These are phyloP conservation scores for Zaprionus lineosus DNA, from an alignment of 2,888 invertebrate genomes.

Conservation along the genomic window DNA sequence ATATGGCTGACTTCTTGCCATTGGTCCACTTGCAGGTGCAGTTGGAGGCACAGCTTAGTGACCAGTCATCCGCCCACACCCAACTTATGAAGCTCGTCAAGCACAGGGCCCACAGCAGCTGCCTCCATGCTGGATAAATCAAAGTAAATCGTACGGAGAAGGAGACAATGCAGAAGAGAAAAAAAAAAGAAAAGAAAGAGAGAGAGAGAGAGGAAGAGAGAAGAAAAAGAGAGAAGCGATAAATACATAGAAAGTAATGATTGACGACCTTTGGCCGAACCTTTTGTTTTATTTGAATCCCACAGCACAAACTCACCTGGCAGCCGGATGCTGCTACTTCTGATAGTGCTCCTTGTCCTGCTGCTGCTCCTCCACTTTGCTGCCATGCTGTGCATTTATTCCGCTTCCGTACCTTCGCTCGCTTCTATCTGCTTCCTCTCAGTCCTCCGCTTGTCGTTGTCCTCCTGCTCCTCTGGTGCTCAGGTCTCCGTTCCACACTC, in stretches of 20 bases:
- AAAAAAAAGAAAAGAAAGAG: slow-evolving; percentile 2
- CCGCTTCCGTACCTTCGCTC: slow-evolving; percentile 6
- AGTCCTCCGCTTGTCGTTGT: neutral
- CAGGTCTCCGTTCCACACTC: no score
- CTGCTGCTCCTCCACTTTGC: slow-evolving; percentile 26
- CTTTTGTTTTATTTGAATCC: slow-evolving; percentile 36
- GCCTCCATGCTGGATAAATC: slow-evolving; percentile 49
- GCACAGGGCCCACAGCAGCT: slow-evolving; percentile 50
- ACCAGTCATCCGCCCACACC: slow-evolving; percentile 90
- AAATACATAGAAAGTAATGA: slow-evolving; percentile 29
- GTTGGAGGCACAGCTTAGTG: slow-evolving; percentile 90
- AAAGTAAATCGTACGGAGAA: slow-evolving; percentile 42
- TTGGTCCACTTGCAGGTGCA: slow-evolving; percentile 96
- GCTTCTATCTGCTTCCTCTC: slow-evolving; percentile 6
- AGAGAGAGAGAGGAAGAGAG: neutral
- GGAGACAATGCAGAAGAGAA: neutral
- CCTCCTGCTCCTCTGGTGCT: slow-evolving; percentile 8
- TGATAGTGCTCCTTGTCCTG: slow-evolving; percentile 6
- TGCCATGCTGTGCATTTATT: slow-evolving; percentile 57
- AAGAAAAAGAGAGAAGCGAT: neutral
- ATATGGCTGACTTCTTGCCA: slow-evolving; percentile 94
- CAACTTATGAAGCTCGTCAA: slow-evolving; percentile 45
- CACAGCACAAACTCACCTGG: slow-evolving; percentile 47
- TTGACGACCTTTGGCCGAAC: slow-evolving; percentile 33
- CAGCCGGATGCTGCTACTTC: slow-evolving; percentile 35